Evolutionary conservation across 2,888 invertebrate genomes (phyloP).

Genomic region (Caenorhabditis zanzibari): DNA sequence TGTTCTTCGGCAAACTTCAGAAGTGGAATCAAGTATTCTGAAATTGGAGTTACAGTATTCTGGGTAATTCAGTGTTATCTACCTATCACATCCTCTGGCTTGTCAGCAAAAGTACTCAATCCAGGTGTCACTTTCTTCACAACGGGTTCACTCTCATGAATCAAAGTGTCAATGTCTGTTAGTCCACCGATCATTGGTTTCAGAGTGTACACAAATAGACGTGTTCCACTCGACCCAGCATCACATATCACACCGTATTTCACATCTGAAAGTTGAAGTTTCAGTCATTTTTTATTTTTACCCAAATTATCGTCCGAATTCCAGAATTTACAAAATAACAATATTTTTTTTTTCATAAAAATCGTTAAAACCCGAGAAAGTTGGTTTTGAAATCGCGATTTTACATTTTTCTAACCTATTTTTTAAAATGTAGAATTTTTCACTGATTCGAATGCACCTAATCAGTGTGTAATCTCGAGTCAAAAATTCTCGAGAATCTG

Average conservation of each 20-base stretch:
- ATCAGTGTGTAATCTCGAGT: too few species aligned
- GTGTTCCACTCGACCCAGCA: slow-evolving; percentile 86
- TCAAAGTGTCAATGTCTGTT: slow-evolving; percentile 84
- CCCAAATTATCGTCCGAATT: too few species aligned
- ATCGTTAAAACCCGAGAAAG: too few species aligned
- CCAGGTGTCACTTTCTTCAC: slow-evolving; percentile 82
- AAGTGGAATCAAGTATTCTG: slow-evolving; percentile 84
- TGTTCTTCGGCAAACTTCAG: slow-evolving; percentile 85
- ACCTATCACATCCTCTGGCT: slow-evolving; percentile 78
- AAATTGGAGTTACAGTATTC: slow-evolving; percentile 44
- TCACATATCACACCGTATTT: slow-evolving; percentile 86
- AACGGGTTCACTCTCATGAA: slow-evolving; percentile 73
- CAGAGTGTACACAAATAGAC: slow-evolving; percentile 85
- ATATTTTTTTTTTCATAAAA: too few species aligned
- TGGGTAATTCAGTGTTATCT: background rate
- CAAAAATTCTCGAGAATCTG: too few species aligned
- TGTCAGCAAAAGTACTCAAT: slow-evolving; percentile 78
- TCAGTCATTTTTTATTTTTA: too few species aligned
- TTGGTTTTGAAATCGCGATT: too few species aligned
- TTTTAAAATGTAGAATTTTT: too few species aligned
- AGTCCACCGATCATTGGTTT: slow-evolving; percentile 81
- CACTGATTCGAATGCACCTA: too few species aligned
- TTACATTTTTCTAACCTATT: too few species aligned
- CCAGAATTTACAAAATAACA: too few species aligned
- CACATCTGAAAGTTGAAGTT: slow-evolving; percentile 18